Evolutionary conservation across 30 jellyfish, hydroid and myxozoan species (phyloP).

Genomic region (Hydractinia echinata): DNA sequence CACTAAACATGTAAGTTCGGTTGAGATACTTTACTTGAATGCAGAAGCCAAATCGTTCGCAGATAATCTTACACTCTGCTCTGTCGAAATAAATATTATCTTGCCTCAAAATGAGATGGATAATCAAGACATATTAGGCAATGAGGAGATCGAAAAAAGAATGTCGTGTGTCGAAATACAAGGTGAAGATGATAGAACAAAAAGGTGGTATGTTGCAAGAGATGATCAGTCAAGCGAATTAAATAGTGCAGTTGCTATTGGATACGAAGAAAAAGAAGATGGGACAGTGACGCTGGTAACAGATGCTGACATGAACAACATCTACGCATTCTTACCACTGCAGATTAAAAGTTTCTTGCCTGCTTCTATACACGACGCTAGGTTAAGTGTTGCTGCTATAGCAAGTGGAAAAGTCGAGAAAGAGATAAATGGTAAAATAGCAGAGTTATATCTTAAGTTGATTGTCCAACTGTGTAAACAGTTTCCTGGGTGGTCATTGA

Average conservation of each 20-base stretch:
- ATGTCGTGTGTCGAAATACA: too few relatives aligned
- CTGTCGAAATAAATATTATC: too few relatives aligned
- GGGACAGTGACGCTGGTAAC: background rate
- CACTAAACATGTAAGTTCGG: constrained; percentile 40
- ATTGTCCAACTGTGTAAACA: background rate
- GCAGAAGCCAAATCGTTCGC: too few relatives aligned
- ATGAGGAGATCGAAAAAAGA: too few relatives aligned
- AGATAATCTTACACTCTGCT: too few relatives aligned
- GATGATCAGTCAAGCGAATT: too few relatives aligned
- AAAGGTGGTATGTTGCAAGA: too few relatives aligned
- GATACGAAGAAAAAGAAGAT: background rate
- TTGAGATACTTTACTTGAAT: too few relatives aligned
- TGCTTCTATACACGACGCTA: constrained; percentile 51
- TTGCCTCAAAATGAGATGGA: too few relatives aligned
- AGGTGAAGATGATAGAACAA: too few relatives aligned
- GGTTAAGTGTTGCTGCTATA: constrained; percentile 39
- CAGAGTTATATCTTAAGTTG: background rate
- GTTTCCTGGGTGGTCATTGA: background rate
- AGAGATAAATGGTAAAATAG: background rate
- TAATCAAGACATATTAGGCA: too few relatives aligned
- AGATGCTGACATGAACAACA: constrained; percentile 17
- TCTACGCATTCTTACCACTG: constrained; percentile 57
- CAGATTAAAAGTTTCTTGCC: constrained; percentile 38
- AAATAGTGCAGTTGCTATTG: constrained; percentile 17
- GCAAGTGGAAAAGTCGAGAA: background rate